phyloP scores from a whole-genome alignment of 2,113 vertebrate species.

The Cricetomys ansorgei region DNA sequence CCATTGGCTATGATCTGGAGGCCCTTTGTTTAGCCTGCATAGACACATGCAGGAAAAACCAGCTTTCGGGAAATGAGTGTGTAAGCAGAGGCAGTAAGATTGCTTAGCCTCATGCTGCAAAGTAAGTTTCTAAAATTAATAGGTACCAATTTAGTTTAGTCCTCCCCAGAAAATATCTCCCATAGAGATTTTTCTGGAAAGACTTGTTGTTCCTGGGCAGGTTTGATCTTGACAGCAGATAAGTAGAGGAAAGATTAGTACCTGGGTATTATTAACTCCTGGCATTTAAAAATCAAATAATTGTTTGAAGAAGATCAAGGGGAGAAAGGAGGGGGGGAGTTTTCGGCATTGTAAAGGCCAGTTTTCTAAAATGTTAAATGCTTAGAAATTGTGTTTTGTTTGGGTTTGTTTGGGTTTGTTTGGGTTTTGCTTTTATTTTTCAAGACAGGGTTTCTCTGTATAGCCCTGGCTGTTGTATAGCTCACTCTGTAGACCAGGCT shows the following conservation, averaged over 20 bases:
- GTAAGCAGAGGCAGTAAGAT: neutral
- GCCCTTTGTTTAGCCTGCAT: neutral
- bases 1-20: neutral
- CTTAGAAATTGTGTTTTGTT: too few species aligned
- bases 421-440: too few species aligned
- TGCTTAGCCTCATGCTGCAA: neutral
- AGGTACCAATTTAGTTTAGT: neutral
- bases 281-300: slow-evolving; percentile 64
- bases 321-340: neutral
- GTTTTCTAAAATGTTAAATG: neutral
- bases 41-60: neutral
- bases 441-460: too few species aligned
- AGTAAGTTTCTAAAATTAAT: neutral
- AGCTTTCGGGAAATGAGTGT: neutral
- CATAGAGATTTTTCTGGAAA: slow-evolving; percentile 47
- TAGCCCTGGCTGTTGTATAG: too few species aligned
- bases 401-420: too few species aligned
- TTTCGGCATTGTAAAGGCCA: slow-evolving; percentile 50
- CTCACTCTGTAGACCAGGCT: too few species aligned
- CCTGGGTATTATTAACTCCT: slow-evolving; percentile 47
- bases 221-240: slow-evolving; percentile 42
- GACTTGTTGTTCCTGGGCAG: slow-evolving; percentile 33
- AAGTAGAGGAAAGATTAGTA: slow-evolving; percentile 52
- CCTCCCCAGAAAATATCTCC: neutral
- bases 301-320: neutral